Evolutionary conservation across 2,797 vertebrate genomes (phyloP).

Genomic region (Gorsachius magnificus): DNA sequence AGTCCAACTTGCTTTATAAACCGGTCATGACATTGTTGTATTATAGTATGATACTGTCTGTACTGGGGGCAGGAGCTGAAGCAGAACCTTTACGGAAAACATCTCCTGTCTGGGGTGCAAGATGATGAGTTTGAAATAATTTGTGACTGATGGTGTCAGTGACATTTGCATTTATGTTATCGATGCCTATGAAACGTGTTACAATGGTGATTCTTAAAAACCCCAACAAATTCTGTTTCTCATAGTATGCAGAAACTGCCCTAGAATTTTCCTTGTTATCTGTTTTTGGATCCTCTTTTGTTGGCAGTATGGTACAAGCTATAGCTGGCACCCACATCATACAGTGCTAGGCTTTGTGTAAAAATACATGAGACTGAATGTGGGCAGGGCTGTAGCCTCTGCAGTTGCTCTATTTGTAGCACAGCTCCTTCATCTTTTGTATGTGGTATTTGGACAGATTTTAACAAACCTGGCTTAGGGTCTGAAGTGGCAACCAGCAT

Average conservation of each 20-base stretch:
- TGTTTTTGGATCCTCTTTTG: constrained; percentile 19
- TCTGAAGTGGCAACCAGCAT: background rate
- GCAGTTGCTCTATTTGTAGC: constrained; percentile 59
- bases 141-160: background rate
- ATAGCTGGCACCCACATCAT: constrained; percentile 28
- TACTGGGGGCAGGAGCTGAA: background rate
- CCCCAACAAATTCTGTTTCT: background rate
- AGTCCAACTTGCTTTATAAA: background rate
- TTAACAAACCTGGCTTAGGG: constrained; percentile 1
- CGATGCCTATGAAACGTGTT: background rate
- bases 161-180: background rate
- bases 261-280: constrained; percentile 20
- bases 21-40: background rate
- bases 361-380: constrained; percentile 10
- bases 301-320: constrained; percentile 12
- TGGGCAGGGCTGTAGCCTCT: constrained; percentile 27
- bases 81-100: background rate
- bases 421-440: constrained; percentile 14
- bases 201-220: background rate
- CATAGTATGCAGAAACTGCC: background rate
- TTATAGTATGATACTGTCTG: background rate
- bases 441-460: background rate
- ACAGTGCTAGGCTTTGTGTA: constrained; percentile 43
- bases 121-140: background rate
- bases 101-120: background rate